Base-by-base conservation (phyloP, 2,113 vertebrate species). In the Hypanus sabinus region DNA sequence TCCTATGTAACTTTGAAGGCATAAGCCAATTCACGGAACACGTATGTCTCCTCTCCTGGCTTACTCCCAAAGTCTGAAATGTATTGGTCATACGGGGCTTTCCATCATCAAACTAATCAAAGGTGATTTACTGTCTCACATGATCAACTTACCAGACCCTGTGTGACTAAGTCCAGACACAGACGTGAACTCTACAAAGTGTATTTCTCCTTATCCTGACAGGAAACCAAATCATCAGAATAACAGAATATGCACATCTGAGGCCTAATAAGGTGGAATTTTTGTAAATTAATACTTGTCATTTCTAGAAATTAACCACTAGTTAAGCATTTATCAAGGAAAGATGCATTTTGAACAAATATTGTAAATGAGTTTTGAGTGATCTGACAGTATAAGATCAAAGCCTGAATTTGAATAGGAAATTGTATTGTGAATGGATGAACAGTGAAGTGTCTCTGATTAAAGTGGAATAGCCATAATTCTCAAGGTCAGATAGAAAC, bases 401-500 rank as follows among this genome's bases (percentile, higher is more conserved):
- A 95, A 96, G 71, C 33, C n/a, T 85, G 93, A 95, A 95, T 92
- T 94, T 95, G 94, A 73, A 65, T 94, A 95, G 85, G 85, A 90
- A 90, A 90, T 65, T 90, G 94, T 68, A 20, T 8, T 94, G 94
- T 94, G 95, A 95, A 94, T 93, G 94, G 94, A 65, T 75, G 83
- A 95, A 95, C 7, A 94, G 94, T 30, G 94, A 85, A 95, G 77
- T 94, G 94, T 94, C 62, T 76, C 60, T 94, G 94, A 77, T 95
- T 94, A 94, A 94, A 96, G 95, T 91, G 36, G 94, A 95, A 96
- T 95, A 83, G 62, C 94, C 4, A 77, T 94, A n/a, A 93, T 68
- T 91, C 95, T 94, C 36, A 94, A 94, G 94, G 96, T 95, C 87
- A 94, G 95, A 95, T 70, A 94, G 94, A 95, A 95, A 95, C 33